Conservation (phyloP, 2,113 vertebrate genomes). For the Xenus cinereus region DNA sequence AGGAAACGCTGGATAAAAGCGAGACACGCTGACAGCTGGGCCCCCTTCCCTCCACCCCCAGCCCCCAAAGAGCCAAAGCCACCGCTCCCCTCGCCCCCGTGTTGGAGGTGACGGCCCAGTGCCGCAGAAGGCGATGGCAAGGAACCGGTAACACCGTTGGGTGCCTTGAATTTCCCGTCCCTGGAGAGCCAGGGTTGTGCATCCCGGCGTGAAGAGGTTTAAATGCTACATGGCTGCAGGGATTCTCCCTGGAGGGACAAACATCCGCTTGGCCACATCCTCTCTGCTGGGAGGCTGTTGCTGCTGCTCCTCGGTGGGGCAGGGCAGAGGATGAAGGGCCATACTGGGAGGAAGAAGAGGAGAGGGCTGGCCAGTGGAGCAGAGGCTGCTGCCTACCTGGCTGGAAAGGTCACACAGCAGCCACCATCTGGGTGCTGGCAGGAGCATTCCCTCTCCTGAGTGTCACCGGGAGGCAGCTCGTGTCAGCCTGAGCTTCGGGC, state of each 20-base stretch:
- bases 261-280: neutral
- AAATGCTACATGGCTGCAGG: neutral
- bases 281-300: fast-evolving
- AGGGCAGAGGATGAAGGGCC: neutral
- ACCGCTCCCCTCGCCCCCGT: fast-evolving
- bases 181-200: neutral
- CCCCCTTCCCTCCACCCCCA: neutral
- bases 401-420: neutral
- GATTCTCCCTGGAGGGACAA: neutral
- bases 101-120: neutral
- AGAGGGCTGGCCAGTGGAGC: neutral
- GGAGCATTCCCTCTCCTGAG: neutral
- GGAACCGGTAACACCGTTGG: fast-evolving
- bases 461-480: neutral
- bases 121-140: neutral
- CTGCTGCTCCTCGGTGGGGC: neutral
- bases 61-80: fast-evolving
- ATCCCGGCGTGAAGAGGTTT: neutral
- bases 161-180: neutral
- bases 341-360: neutral
- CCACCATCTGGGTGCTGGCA: neutral
- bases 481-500: neutral
- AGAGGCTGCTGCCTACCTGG: neutral
- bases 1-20: neutral
- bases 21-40: neutral